Evolutionary conservation across 1,140 invertebrate species (phyloP).

Genomic region (Melanaphis sacchari): DNA sequence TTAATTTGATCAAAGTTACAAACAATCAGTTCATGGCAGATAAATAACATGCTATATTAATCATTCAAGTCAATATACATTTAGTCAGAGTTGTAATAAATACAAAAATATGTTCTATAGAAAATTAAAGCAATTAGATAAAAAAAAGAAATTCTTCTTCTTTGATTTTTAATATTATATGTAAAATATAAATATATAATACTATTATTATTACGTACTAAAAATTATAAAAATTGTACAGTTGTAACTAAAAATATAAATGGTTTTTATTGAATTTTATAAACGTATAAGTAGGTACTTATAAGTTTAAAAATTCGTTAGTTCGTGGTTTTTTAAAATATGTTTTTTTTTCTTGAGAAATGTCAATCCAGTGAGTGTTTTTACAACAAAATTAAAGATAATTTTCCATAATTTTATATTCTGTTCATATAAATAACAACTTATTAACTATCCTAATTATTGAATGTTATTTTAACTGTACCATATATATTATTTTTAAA

Average conservation of each 20-base stretch:
- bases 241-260: background rate
- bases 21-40: background rate
- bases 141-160: background rate
- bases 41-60: background rate
- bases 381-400: background rate
- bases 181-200: no score
- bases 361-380: background rate
- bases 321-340: background rate
- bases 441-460: background rate
- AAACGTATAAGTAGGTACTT: no score
- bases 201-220: background rate
- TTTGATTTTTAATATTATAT: background rate
- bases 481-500: background rate
- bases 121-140: background rate
- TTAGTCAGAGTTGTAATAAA: background rate
- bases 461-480: background rate
- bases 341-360: background rate
- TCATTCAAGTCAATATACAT: background rate
- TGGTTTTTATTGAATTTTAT: background rate
- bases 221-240: background rate
- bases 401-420: background rate
- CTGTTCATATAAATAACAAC: background rate
- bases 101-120: background rate
- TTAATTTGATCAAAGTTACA: background rate
- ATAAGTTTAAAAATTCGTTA: background rate